Conservation (phyloP, 2,888 invertebrate genomes). For the Neoitamus cyanurus region DNA sequence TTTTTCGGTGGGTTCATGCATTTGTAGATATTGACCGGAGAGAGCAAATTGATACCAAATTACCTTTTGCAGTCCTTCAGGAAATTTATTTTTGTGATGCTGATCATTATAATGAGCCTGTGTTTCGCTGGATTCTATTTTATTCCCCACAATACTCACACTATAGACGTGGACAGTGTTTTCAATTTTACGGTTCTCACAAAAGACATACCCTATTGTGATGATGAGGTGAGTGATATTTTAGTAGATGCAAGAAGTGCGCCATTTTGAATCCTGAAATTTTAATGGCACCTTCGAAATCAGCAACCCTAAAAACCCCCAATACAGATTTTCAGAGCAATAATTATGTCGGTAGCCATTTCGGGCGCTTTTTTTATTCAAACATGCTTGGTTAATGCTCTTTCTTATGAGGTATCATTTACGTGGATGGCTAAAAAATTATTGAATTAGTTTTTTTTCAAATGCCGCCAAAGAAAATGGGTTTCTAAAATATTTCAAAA, state of each 20-base stretch:
- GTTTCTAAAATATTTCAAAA: no score
- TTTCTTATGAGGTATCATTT: no score
- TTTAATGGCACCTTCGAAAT: no score
- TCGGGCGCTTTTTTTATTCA: no score
- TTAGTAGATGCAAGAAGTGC: background rate
- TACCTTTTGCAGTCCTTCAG: slow-evolving; percentile 61
- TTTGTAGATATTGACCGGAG: background rate
- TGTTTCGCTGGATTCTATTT: slow-evolving; percentile 79
- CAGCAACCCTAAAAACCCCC: no score
- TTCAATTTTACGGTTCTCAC: slow-evolving; percentile 55
- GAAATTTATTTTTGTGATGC: slow-evolving; percentile 76
- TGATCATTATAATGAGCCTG: slow-evolving; percentile 74
- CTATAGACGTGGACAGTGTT: slow-evolving; percentile 54
- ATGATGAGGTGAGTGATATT: slow-evolving; percentile 53
- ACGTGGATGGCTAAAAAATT: no score
- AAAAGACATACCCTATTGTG: slow-evolving; percentile 53
- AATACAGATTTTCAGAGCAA: no score
- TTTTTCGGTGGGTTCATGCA: slow-evolving; percentile 68
- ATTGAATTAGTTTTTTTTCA: no score
- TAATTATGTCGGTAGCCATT: no score
- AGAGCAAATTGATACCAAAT: background rate
- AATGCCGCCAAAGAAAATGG: no score
- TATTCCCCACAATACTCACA: slow-evolving; percentile 67
- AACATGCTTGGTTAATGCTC: no score
- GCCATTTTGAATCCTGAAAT: no score